Conservation (phyloP, 2,888 invertebrate species). For the Hermaeophaga mercurialis region DNA sequence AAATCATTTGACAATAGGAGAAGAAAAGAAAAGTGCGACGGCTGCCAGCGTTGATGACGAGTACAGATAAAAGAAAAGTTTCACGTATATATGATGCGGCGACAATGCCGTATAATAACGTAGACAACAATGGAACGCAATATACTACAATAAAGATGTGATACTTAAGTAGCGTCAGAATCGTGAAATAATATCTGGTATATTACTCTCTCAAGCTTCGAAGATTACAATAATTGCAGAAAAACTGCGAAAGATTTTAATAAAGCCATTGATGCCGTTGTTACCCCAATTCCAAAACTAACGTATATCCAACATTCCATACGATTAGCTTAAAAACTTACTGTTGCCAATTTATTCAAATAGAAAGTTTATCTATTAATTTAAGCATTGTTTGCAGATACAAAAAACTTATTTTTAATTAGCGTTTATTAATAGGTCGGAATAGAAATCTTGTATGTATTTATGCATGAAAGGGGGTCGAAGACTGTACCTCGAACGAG, state of each 20-base stretch:
- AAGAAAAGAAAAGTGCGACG: constrained; percentile 26
- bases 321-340: too few species aligned
- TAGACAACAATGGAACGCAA: constrained; percentile 54
- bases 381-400: too few species aligned
- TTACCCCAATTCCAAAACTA: too few species aligned
- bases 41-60: constrained; percentile 44
- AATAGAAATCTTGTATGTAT: too few species aligned
- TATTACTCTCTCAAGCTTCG: constrained; percentile 37
- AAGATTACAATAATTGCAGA: constrained; percentile 27
- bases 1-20: constrained; percentile 22
- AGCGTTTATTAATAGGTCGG: too few species aligned
- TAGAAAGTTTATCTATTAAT: too few species aligned
- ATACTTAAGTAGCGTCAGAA: constrained; percentile 50
- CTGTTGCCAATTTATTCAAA: too few species aligned
- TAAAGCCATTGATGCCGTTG: too few species aligned
- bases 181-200: constrained; percentile 43
- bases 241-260: too few species aligned
- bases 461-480: constrained; percentile 17
- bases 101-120: constrained; percentile 54
- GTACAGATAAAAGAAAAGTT: constrained; percentile 54
- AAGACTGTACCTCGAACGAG: constrained; percentile 17
- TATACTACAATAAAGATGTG: constrained; percentile 55
- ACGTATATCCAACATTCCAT: too few species aligned
- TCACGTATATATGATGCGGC: constrained; percentile 54
- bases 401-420: too few species aligned